Evolutionary conservation across 2,113 vertebrate species (phyloP), one percentile per base, ranked within the genome.

Genomic region (Ailurus styani): DNA sequence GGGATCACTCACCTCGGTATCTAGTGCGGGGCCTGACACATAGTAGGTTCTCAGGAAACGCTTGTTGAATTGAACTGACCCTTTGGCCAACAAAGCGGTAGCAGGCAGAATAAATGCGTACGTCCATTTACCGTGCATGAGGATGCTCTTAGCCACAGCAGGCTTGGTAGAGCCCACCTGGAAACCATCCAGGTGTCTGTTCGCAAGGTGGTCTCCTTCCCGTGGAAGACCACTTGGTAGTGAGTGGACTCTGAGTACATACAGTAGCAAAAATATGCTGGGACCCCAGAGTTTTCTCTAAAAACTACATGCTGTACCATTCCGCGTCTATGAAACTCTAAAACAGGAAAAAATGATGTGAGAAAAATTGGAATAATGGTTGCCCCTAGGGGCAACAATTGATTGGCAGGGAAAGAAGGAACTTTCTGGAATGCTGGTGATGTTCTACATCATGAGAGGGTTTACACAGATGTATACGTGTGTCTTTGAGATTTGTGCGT

Each of bases 81-180:
- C 37, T 57, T 79, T 37, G 37, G 40, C 66, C 57, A 90, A 29
- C 21, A 15, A 45, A 96, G 45, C 25, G 55, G 17, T 21, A 54
- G 47, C 77, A 34, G 64, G 34, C 66, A 42, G 81, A 81, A 60
- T 29, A 2, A 60, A 57, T 85, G 21, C 13, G 11, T 3, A 23
- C 0, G 0, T 21, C 75, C 57, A 1, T 50, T 55, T 0, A 37
- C 20, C 17, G 0, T 1, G 7, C n/a, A 13, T 10, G 6, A 42
- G 68, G 60, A 40, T 14, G 12, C 82, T 60, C 87, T 83, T 17
- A 68, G 57, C 57, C 17, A 20, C 42, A 7, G 1, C 4, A 0
- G 7, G 25, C n/a, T 4, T 2, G 3, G 55, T 4, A 55, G 52
- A 91, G n/a, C 37, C 50, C 37, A 14, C 3, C 8, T 15, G 37